Evolutionary conservation across 2,888 invertebrate species (phyloP), one percentile per base, ranked within the genome.

Genomic region (Mesoligia furuncula): DNA sequence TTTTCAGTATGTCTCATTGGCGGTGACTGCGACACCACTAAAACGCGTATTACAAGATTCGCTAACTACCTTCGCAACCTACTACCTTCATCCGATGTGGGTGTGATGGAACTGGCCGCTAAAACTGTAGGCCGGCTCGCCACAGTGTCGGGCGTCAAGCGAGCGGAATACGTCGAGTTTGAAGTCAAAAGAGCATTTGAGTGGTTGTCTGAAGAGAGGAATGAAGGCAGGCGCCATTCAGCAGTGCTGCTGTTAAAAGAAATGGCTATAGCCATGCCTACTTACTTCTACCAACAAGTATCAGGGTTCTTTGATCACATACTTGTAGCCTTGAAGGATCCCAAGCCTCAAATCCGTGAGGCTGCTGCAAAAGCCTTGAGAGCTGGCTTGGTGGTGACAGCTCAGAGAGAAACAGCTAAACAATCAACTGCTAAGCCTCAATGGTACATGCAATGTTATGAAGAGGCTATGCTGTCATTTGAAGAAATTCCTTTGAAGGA

Each of bases 161-260:
- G 99, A 51, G 99, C 99, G 0, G 99, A 99, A 92, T 99, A 99
- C 93, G 99, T 99, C n/a, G 99, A 99, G 91, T 99, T 99, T 96
- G 99, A 99, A 95, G 99, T 99, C 2, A 99, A 99, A 93, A 97
- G 99, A 91, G 99, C 99, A 1, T 98, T 99, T 93, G 99, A 99
- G 93, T 99, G 99, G 99, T 97, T 99, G 9, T 98, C 98, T 45
- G 98, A 98, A 72, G 99, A 99, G 90, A 97, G 99, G 87, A 98
- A 99, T 93, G 99, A 99, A 97, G 98, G 98, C 5, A 98, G 99
- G 92, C 97, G 99, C 70, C 99, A 99, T 94, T 99, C 99, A 20
- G 99, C 99, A 20, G 99, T 99, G 4, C 97, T 99, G 69, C 98
- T 99, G 27, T 95, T 99, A 20, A 98, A 99, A 90, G 99, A 99